phyloP scores from a whole-genome alignment of 2,797 vertebrate genomes.

The Varecia variegata region DNA sequence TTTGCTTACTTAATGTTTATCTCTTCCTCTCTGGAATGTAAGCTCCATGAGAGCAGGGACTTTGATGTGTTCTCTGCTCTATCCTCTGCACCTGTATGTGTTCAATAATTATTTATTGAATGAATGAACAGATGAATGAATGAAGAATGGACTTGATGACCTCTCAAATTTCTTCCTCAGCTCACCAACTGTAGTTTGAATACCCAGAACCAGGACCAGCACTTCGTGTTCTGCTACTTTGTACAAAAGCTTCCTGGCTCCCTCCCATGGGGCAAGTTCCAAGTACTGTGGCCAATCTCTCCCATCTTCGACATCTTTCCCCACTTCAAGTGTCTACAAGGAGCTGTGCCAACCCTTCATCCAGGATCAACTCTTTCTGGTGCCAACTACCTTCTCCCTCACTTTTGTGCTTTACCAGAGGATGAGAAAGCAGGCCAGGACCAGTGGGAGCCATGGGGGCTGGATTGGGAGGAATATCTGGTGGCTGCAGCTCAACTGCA shows the following conservation, averaged over 20 bases:
- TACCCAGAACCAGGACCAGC: neutral
- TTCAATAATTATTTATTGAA: neutral
- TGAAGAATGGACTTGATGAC: neutral
- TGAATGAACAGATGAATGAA: neutral
- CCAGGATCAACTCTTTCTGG: neutral
- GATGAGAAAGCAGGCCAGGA: neutral
- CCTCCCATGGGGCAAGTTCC: constrained; percentile 6
- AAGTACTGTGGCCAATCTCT: constrained; percentile 24
- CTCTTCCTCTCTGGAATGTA: neutral
- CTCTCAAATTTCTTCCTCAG: neutral
- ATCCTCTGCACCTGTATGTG: neutral
- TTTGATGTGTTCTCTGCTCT: neutral
- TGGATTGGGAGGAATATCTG: neutral
- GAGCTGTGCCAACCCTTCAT: neutral
- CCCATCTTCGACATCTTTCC: neutral
- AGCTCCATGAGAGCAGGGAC: neutral
- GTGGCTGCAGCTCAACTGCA: neutral
- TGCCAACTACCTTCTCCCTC: neutral
- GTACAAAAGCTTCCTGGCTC: neutral
- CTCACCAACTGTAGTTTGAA: neutral
- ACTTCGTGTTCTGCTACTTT: neutral
- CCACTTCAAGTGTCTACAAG: neutral
- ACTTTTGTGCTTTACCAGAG: neutral
- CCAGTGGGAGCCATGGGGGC: neutral
- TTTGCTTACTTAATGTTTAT: neutral